Percentiles rank a stretch among this genome's conserved stretches.
These are phyloP conservation scores for Oplegnathus fasciatus DNA, from an alignment of 2,113 vertebrate genomes.

Conservation along the genomic window DNA sequence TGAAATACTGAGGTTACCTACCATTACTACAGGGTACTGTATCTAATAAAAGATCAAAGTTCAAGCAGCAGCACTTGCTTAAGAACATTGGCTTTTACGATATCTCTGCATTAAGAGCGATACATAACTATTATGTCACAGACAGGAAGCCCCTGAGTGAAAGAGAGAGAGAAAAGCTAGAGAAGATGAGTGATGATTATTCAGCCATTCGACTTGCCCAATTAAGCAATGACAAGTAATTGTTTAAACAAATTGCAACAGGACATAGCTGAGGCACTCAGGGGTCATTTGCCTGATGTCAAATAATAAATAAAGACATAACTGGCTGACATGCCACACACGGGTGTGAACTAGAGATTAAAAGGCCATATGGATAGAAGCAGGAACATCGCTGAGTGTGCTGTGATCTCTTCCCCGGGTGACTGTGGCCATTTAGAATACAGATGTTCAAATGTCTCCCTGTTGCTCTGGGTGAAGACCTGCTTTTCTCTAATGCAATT, in stretches of 20 bases:
- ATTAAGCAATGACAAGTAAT: conserved; percentile 79
- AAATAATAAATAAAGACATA: conserved; percentile 78
- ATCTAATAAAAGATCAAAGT: conserved; percentile 31
- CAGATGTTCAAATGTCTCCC: conserved; percentile 69
- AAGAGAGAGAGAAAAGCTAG: conserved; percentile 17
- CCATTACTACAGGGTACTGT: background rate
- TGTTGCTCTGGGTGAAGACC: conserved; percentile 32
- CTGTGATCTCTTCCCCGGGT: conserved; percentile 53
- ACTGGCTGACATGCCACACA: conserved; percentile 58
- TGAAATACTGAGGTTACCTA: background rate
- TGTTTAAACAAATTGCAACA: conserved; percentile 75
- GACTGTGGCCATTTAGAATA: conserved; percentile 62
- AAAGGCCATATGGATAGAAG: conserved; percentile 72
- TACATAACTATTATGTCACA: conserved; percentile 48
- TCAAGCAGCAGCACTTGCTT: conserved; percentile 39
- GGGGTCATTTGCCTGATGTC: conserved; percentile 71
- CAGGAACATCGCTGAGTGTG: conserved; percentile 54
- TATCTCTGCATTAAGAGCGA: conserved; percentile 53
- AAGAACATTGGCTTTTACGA: conserved; percentile 58
- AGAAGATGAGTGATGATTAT: conserved; percentile 66
- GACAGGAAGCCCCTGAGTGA: conserved; percentile 43
- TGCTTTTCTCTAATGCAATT: conserved; percentile 30
- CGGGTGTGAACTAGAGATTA: conserved; percentile 59
- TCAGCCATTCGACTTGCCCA: conserved; percentile 65
- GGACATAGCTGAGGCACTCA: conserved; percentile 67